These are phyloP conservation scores for Ceratitis capitata DNA, from an alignment of 1,140 invertebrate species.

Conservation along the genomic window DNA sequence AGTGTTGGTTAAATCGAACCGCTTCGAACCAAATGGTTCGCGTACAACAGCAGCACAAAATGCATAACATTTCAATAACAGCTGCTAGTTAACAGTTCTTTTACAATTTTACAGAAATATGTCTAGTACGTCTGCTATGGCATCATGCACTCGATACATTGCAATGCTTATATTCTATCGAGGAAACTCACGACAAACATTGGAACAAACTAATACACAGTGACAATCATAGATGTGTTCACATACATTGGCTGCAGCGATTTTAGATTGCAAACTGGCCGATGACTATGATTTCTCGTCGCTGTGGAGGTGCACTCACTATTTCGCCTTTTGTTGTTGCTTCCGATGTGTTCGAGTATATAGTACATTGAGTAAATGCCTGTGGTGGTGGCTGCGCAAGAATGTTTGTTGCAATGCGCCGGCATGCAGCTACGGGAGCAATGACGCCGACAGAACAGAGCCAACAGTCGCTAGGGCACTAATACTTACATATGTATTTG, in stretches of 20 bases:
- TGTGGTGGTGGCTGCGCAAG: conserved; percentile 26
- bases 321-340: background rate
- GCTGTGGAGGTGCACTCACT: background rate
- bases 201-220: background rate
- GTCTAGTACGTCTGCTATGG: too few relatives aligned
- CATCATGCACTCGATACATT: background rate
- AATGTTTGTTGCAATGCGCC: conserved; percentile 2
- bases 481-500: background rate
- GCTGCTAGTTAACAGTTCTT: background rate
- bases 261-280: background rate
- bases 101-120: background rate
- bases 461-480: background rate
- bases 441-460: background rate
- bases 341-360: background rate
- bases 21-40: background rate
- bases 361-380: background rate
- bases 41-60: background rate
- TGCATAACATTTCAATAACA: background rate
- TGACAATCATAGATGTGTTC: conserved; percentile 10
- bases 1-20: background rate
- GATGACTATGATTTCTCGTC: background rate
- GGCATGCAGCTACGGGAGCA: background rate
- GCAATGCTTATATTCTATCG: background rate
- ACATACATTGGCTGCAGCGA: background rate
- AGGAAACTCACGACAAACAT: background rate